Conservation (phyloP, 2,888 invertebrate genomes). For the Danaus chrysippus region DNA sequence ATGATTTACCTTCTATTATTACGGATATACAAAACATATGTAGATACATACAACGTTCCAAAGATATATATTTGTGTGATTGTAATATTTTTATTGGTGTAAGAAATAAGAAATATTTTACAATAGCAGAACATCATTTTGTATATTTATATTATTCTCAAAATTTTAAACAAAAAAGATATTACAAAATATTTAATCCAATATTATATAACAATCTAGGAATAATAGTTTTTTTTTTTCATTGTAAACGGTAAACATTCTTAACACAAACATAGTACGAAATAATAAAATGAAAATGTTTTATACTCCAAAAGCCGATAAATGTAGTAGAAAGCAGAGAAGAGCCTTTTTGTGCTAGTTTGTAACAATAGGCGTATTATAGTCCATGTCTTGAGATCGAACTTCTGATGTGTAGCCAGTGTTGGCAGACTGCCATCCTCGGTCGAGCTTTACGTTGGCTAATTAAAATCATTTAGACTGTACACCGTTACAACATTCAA, state of each 20-base stretch:
- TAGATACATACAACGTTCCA: too few relatives aligned
- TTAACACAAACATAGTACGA: too few relatives aligned
- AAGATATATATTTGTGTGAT: too few relatives aligned
- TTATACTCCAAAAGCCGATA: slow-evolving; percentile 17
- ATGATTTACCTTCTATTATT: slow-evolving; percentile 3
- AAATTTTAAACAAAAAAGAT: too few relatives aligned
- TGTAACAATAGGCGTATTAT: slow-evolving; percentile 26
- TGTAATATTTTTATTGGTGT: too few relatives aligned
- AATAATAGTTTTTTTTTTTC: too few relatives aligned
- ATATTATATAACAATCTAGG: too few relatives aligned
- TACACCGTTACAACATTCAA: not conserved
- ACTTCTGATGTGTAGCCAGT: not conserved
- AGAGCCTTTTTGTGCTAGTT: slow-evolving; percentile 33
- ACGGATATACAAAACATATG: not conserved
- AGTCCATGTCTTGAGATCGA: slow-evolving; percentile 1
- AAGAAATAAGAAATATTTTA: too few relatives aligned
- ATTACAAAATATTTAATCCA: too few relatives aligned
- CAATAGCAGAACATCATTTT: too few relatives aligned
- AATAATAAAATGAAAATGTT: not conserved
- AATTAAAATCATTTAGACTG: not conserved
- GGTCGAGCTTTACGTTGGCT: not conserved
- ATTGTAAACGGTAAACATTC: too few relatives aligned
- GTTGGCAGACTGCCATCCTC: slow-evolving; percentile 1
- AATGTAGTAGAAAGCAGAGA: slow-evolving; percentile 17
- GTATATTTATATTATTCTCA: too few relatives aligned